Conservation (phyloP, 2,888 invertebrate genomes). For the Drosophila siamana region DNA sequence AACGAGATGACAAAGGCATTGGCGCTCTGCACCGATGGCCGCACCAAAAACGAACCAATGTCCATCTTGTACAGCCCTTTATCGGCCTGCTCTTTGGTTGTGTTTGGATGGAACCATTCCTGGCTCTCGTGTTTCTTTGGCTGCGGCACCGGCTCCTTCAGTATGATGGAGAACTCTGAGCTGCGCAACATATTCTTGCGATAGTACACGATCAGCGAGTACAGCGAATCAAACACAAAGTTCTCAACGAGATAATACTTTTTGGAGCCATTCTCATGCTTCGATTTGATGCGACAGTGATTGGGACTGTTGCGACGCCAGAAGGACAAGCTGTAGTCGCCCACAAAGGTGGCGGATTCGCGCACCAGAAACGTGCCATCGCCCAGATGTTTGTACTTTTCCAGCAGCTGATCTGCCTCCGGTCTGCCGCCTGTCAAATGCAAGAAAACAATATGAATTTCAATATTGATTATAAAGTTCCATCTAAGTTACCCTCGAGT, state of each 20-base stretch:
- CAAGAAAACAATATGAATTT: not conserved
- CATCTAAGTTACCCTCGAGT: constrained; percentile 86
- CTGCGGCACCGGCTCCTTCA: constrained; percentile 96
- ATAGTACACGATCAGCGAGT: constrained; percentile 96
- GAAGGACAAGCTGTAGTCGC: constrained; percentile 97
- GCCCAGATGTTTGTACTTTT: constrained; percentile 92
- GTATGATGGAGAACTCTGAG: constrained; percentile 94
- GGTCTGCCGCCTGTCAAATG: constrained; percentile 87
- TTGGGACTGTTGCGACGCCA: constrained; percentile 95
- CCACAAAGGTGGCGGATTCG: constrained; percentile 97
- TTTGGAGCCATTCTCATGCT: constrained; percentile 94
- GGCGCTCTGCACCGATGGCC: constrained; percentile 94
- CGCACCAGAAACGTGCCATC: constrained; percentile 97
- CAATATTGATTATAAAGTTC: too few species aligned
- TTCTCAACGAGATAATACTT: constrained; percentile 96
- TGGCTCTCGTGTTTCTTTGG: constrained; percentile 97
- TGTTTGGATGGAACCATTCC: constrained; percentile 95
- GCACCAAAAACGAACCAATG: constrained; percentile 97
- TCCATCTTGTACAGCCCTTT: constrained; percentile 93
- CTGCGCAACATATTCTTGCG: constrained; percentile 94
- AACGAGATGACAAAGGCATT: constrained; percentile 97
- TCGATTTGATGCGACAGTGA: constrained; percentile 95
- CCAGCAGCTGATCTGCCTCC: constrained; percentile 90
- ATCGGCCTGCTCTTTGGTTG: constrained; percentile 93
- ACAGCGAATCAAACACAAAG: constrained; percentile 95